Conservation (phyloP, 2,888 invertebrate genomes). For the Blomia tropicalis region DNA sequence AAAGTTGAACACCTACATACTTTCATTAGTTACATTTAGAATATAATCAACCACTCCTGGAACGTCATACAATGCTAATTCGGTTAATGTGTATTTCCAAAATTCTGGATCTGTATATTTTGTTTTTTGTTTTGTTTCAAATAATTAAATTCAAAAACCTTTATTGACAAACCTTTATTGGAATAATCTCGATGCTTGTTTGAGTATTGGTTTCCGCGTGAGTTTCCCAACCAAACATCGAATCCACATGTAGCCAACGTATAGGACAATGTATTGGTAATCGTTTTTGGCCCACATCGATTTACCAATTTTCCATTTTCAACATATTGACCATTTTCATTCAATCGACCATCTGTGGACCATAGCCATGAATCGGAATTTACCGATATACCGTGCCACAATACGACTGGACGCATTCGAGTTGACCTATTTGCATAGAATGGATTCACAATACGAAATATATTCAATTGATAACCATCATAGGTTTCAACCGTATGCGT, state of each 20-base stretch:
- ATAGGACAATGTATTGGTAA: not conserved
- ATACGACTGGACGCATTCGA: not conserved
- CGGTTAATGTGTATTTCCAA: slow-evolving; percentile 19
- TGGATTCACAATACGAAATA: slow-evolving; percentile 20
- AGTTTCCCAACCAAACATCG: slow-evolving; percentile 22
- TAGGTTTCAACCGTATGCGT: slow-evolving; percentile 13
- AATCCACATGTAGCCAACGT: slow-evolving; percentile 21
- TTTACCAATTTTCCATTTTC: slow-evolving; percentile 4
- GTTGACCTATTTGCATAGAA: not conserved
- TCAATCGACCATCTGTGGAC: not conserved
- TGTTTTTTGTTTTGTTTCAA: too few relatives aligned
- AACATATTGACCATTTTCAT: not conserved
- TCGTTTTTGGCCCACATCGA: not conserved
- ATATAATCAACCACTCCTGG: slow-evolving; percentile 8
- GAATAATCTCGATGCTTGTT: too few relatives aligned
- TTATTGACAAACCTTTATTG: too few relatives aligned
- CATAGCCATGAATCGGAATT: slow-evolving; percentile 18
- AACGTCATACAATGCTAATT: slow-evolving; percentile 19
- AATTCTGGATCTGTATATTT: slow-evolving; percentile 9
- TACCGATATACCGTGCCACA: slow-evolving; percentile 18
- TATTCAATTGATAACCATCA: slow-evolving; percentile 14
- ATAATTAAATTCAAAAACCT: too few relatives aligned
- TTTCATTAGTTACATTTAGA: not conserved
- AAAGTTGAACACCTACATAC: slow-evolving; percentile 3
- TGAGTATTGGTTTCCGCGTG: slow-evolving; percentile 16